Conservation (phyloP, 2,888 invertebrate species). For the Andrena fulva region DNA sequence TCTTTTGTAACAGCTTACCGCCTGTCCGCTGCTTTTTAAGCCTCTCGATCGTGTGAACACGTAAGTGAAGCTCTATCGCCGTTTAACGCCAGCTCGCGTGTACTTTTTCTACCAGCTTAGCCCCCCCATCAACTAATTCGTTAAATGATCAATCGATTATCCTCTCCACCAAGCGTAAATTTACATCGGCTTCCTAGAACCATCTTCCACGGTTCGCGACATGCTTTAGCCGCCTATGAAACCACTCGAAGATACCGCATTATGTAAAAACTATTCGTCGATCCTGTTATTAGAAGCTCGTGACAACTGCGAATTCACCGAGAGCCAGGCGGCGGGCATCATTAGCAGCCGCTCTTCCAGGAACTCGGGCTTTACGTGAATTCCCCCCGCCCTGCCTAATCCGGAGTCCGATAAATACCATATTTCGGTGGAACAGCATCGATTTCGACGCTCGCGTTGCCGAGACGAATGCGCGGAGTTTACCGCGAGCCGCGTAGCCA, state of each 20-base stretch:
- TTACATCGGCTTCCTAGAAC: slow-evolving; percentile 43
- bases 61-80: neutral
- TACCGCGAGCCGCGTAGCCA: slow-evolving; percentile 32
- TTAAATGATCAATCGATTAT: slow-evolving; percentile 82
- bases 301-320: neutral
- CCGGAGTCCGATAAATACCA: neutral
- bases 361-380: neutral
- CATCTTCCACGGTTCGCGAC: slow-evolving; percentile 39
- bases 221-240: slow-evolving; percentile 24
- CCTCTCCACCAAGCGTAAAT: slow-evolving; percentile 79
- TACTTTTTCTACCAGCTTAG: slow-evolving; percentile 31
- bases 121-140: slow-evolving; percentile 71
- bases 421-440: neutral
- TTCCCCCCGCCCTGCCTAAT: neutral
- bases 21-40: neutral
- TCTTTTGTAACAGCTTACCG: neutral
- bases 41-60: neutral
- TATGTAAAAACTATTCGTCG: neutral
- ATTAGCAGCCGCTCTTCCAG: neutral
- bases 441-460: neutral
- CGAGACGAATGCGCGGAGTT: neutral
- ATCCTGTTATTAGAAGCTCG: neutral
- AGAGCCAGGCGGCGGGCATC: too few species aligned
- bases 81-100: slow-evolving; percentile 6
- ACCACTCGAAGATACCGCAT: neutral